These are phyloP conservation scores for Reticulitermes speratus DNA, from an alignment of 1,140 invertebrate species.

Conservation along the genomic window DNA sequence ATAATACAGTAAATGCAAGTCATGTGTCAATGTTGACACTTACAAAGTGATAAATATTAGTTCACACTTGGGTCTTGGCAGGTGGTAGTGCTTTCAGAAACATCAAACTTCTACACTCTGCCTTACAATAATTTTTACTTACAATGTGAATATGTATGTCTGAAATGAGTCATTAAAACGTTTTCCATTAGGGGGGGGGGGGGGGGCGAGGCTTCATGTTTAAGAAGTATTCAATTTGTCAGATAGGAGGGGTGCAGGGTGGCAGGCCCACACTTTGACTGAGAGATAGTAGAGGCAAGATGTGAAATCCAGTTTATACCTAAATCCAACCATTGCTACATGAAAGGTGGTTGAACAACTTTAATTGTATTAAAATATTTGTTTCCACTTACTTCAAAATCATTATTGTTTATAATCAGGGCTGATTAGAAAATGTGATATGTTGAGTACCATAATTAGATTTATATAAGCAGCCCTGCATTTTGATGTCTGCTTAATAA, in stretches of 20 bases:
- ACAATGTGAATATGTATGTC: background rate
- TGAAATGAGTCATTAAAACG: background rate
- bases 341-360: background rate
- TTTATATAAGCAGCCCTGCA: background rate
- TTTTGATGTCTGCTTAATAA: background rate
- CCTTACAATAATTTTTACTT: background rate
- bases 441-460: background rate
- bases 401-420: background rate
- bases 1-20: background rate
- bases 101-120: conserved; percentile 17
- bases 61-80: background rate
- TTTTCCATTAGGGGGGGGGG: background rate
- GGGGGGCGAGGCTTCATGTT: background rate
- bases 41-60: background rate
- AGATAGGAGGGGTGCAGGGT: background rate
- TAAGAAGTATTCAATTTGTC: background rate
- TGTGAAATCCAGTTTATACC: background rate
- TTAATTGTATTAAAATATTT: background rate
- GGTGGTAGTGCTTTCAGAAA: conserved; percentile 22
- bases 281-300: background rate
- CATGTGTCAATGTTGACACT: background rate
- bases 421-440: background rate
- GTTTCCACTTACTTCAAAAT: background rate
- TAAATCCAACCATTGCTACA: background rate
- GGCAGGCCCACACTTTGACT: background rate